Evolutionary conservation across 1,140 invertebrate species (phyloP).

Genomic region (Gryllus bimaculatus): DNA sequence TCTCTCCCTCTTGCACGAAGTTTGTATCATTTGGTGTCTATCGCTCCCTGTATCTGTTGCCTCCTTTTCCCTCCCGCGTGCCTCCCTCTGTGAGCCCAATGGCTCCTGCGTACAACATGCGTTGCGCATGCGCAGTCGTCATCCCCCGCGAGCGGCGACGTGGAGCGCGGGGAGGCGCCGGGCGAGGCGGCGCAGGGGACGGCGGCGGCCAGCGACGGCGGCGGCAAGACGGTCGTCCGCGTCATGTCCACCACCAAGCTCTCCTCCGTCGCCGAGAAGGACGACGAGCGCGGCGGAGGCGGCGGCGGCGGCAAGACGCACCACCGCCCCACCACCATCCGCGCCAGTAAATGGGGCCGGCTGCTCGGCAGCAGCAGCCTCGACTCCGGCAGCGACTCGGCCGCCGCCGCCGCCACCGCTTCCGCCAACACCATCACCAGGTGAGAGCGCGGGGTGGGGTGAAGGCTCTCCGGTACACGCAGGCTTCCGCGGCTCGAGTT

Average conservation of each 20-base stretch:
- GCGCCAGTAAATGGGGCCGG: constrained; percentile 67
- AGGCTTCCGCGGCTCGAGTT: too few relatives aligned
- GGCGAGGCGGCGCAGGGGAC: constrained; percentile 27
- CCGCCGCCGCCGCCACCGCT: neutral
- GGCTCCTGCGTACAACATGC: neutral
- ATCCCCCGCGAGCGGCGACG: constrained; percentile 36
- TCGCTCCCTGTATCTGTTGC: too few relatives aligned
- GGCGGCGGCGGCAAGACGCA: constrained; percentile 31
- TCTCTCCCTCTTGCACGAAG: too few relatives aligned
- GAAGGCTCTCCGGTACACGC: too few relatives aligned
- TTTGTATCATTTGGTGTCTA: too few relatives aligned
- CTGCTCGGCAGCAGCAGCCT: constrained; percentile 63
- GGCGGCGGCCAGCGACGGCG: constrained; percentile 32
- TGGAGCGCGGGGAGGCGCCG: constrained; percentile 47
- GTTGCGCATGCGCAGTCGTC: neutral
- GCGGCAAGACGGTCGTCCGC: constrained; percentile 23
- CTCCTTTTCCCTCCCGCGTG: too few relatives aligned
- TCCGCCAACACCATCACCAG: neutral
- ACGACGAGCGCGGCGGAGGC: constrained; percentile 31
- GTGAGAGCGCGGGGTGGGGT: neutral
- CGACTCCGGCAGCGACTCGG: constrained; percentile 39
- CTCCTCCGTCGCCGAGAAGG: constrained; percentile 43
- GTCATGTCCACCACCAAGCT: constrained; percentile 45
- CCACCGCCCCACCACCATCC: constrained; percentile 32
- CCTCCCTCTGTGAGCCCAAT: too few relatives aligned